Conservation (phyloP, 2,113 vertebrate species). For the Argyrosomus japonicus region DNA sequence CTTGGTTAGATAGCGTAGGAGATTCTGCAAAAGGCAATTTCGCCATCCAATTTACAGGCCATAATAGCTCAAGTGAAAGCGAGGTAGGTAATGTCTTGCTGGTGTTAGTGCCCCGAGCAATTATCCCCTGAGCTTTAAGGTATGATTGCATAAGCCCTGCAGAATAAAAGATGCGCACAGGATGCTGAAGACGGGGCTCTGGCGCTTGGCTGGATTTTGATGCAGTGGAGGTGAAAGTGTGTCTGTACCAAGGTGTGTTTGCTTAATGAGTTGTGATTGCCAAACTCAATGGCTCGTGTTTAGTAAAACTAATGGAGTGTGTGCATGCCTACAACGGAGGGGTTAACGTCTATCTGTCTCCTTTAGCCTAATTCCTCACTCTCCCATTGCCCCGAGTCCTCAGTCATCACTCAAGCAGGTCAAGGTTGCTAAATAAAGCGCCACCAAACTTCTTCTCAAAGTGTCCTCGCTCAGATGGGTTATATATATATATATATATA, state of each 20-base stretch:
- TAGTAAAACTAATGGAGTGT: constrained; percentile 34
- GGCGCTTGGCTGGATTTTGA: constrained; percentile 7
- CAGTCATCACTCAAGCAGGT: constrained; percentile 35
- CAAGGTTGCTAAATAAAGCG: constrained; percentile 46
- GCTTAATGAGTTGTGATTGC: constrained; percentile 40
- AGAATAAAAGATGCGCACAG: constrained; percentile 17
- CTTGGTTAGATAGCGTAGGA: constrained; percentile 18
- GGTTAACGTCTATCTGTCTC: constrained; percentile 10
- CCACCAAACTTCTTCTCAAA: background rate
- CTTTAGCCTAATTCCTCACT: background rate
- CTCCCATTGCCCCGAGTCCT: background rate
- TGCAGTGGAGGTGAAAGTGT: constrained; percentile 12
- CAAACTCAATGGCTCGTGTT: constrained; percentile 42
- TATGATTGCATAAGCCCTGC: constrained; percentile 43
- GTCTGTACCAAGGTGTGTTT: constrained; percentile 15
- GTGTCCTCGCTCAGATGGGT: constrained; percentile 2
- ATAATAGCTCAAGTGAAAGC: constrained; percentile 53
- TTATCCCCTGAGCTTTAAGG: constrained; percentile 46
- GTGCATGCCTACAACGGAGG: background rate
- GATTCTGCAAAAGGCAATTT: constrained; percentile 64
- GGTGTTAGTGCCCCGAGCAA: constrained; percentile 42
- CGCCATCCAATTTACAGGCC: constrained; percentile 50
- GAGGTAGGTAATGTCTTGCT: constrained; percentile 43
- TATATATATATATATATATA: too few relatives aligned
- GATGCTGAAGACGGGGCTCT: background rate